Conservation (phyloP, 2,888 invertebrate species). For the Digitonthophagus gazella region DNA sequence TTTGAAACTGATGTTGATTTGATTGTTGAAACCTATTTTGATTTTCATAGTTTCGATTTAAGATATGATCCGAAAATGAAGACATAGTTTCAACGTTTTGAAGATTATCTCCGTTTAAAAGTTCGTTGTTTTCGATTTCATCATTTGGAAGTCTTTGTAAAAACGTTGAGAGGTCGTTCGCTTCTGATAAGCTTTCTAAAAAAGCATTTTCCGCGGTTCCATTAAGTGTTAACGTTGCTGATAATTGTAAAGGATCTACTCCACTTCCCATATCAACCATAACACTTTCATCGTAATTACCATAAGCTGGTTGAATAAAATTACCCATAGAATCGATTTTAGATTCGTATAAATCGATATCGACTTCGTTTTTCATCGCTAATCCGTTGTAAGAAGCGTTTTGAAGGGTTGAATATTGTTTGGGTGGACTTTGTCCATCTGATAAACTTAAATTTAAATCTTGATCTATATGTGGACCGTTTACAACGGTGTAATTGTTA, state of each 20-base stretch:
- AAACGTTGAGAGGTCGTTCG: conserved; percentile 74
- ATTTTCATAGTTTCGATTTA: conserved; percentile 50
- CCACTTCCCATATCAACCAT: conserved; percentile 79
- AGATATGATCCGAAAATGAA: conserved; percentile 73
- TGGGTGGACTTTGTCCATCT: conserved; percentile 53
- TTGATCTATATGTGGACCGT: conserved; percentile 67
- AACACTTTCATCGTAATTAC: conserved; percentile 75
- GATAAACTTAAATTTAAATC: conserved; percentile 55
- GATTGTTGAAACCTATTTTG: conserved; percentile 30
- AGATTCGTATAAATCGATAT: conserved; percentile 67
- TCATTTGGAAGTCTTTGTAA: conserved; percentile 66
- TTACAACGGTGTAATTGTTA: conserved; percentile 64
- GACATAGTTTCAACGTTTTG: conserved; percentile 61
- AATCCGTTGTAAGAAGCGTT: conserved; percentile 74
- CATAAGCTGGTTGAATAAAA: conserved; percentile 57
- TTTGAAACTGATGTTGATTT: conserved; percentile 43
- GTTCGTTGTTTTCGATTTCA: conserved; percentile 63
- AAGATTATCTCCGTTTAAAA: conserved; percentile 60
- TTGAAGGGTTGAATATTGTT: conserved; percentile 77
- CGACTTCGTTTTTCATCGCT: conserved; percentile 77
- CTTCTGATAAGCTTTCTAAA: conserved; percentile 75
- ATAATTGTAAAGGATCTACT: conserved; percentile 80
- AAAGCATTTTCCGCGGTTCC: conserved; percentile 74
- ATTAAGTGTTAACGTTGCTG: conserved; percentile 77
- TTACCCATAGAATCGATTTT: conserved; percentile 70